Conservation (phyloP, 2,888 invertebrate species). For the Hypsopygia costalis region DNA sequence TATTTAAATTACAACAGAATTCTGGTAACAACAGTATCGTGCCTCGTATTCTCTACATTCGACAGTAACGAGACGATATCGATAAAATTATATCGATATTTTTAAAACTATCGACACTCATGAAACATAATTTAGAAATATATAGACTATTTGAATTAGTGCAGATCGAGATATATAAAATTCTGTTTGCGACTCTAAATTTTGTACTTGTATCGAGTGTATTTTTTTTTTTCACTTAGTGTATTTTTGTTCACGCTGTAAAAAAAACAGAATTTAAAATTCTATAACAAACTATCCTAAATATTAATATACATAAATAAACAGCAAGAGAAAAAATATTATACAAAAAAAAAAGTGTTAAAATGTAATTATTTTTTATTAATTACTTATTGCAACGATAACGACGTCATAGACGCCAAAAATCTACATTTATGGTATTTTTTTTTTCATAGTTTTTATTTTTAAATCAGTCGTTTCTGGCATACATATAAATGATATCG, state of each 20-base stretch:
- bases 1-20: slow-evolving; percentile 14
- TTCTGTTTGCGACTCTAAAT: slow-evolving; percentile 9
- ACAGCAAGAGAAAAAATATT: slow-evolving; percentile 44
- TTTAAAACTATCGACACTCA: slow-evolving; percentile 9
- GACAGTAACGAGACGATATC: slow-evolving; percentile 5
- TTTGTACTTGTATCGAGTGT: slow-evolving; percentile 30
- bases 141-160: slow-evolving; percentile 1
- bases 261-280: slow-evolving; percentile 31
- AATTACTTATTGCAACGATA: slow-evolving; percentile 65
- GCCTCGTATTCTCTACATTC: not conserved
- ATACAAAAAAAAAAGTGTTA: slow-evolving; percentile 42
- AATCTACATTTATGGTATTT: slow-evolving; percentile 29
- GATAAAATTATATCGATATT: not conserved
- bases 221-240: slow-evolving; percentile 9
- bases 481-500: slow-evolving; percentile 7
- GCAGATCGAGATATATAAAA: slow-evolving; percentile 4
- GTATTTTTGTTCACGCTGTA: slow-evolving; percentile 12
- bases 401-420: slow-evolving; percentile 50
- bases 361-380: slow-evolving; percentile 24
- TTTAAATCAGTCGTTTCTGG: slow-evolving; percentile 47
- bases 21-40: slow-evolving; percentile 9
- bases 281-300: slow-evolving; percentile 33
- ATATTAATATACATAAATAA: slow-evolving; percentile 46
- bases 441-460: slow-evolving; percentile 18
- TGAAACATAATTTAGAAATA: slow-evolving; percentile 6